Evolutionary conservation across 2,797 vertebrate genomes (phyloP).

Genomic region (Microcaecilia unicolor): DNA sequence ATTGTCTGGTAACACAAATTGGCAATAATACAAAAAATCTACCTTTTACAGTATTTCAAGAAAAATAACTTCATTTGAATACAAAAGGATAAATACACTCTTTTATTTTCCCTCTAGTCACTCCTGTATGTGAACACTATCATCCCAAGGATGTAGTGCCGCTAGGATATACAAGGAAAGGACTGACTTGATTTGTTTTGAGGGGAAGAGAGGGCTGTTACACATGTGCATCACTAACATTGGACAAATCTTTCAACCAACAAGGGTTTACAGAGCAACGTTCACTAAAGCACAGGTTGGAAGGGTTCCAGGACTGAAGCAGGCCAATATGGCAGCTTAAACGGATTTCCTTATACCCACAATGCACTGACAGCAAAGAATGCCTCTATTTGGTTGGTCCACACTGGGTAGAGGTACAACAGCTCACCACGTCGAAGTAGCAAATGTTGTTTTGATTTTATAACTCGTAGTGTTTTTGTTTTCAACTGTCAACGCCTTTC

Average conservation of each 20-base stretch:
- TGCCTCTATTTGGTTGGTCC: constrained; percentile 61
- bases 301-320: constrained; percentile 48
- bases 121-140: constrained; percentile 59
- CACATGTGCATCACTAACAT: constrained; percentile 90
- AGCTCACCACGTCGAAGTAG: constrained; percentile 35
- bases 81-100: constrained; percentile 94
- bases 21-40: constrained; percentile 95
- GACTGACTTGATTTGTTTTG: constrained; percentile 49
- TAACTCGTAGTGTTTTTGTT: background rate
- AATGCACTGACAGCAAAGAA: constrained; percentile 86
- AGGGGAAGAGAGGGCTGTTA: constrained; percentile 54
- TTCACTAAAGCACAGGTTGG: constrained; percentile 87
- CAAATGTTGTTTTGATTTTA: constrained; percentile 23
- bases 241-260: constrained; percentile 85
- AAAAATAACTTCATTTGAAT: constrained; percentile 95
- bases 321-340: constrained; percentile 72
- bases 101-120: constrained; percentile 72
- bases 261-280: constrained; percentile 83
- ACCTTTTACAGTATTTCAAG: constrained; percentile 82
- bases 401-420: constrained; percentile 38
- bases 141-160: constrained; percentile 48
- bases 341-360: constrained; percentile 78
- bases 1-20: constrained; percentile 84
- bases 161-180: constrained; percentile 63
- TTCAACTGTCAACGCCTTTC: constrained; percentile 31